Evolutionary conservation across 2,888 invertebrate genomes (phyloP), one percentile per base, ranked within the genome.

Genomic region (Parnassius apollo): DNA sequence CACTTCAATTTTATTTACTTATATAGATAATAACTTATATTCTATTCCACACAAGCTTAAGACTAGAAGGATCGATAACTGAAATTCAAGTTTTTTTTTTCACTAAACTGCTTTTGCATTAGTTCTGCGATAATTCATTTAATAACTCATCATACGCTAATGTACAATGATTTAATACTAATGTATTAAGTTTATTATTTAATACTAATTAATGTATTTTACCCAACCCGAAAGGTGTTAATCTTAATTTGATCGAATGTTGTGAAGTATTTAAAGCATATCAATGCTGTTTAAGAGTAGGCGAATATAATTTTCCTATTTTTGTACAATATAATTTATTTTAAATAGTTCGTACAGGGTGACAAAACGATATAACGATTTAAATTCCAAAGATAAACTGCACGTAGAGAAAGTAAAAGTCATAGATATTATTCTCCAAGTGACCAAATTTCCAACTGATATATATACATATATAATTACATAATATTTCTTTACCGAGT

Each of bases 261-360:
- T 87, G 85, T 86, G 85, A 86, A 71, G 73, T 81, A 81, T 72
- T 80, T 75, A 75, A 83, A 74, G 83, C 87, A 87, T 87, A 87
- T 86, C 86, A 86, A 71, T 77, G 80, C 82, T 77, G 64, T 81
- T 78, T 79, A 78, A 76, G 71, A 73, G 69, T 76, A 70, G 73
- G 77, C 61, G 72, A 71, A 66, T 77, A 77, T 78, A 72, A 70
- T 77, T 79, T 75, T 77, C 71, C 73, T 75, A 78, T 77, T 77
- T 78, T 79, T 80, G 71, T 79, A 78, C 73, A 75, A 75, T 74
- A 66, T 65, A 51, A 68, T 69, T 70, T 69, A 71, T 70, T 70
- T 67, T 64, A 56, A 66, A 65, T 66, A 60, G 60, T 66, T 66
- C 61, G 59, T 66, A 68, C 68, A 69, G 69, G 71, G 75, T 74